A percentile compares a stretch with the other conserved stretches of the same genome.
These are phyloP conservation scores for Drosophila sulfurigaster DNA, from an alignment of 1,140 invertebrate genomes.

Conservation along the genomic window DNA sequence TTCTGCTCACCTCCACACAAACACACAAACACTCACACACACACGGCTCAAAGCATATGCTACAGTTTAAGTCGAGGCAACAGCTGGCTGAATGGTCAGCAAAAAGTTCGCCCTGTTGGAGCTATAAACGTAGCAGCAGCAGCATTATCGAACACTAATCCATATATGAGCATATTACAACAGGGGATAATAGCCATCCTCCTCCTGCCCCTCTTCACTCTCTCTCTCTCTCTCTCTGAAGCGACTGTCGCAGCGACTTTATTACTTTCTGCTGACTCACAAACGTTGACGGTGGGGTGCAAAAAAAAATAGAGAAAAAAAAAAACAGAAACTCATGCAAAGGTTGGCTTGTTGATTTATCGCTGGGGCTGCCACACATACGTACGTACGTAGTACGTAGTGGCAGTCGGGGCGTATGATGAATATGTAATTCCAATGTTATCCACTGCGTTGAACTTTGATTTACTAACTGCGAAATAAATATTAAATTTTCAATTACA, in stretches of 20 bases:
- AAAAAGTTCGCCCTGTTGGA: slow-evolving; percentile 22
- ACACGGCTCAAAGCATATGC: slow-evolving; percentile 31
- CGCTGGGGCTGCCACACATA: slow-evolving; percentile 51
- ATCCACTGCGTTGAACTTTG: slow-evolving; percentile 78
- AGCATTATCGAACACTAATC: slow-evolving; percentile 77
- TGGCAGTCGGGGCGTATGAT: slow-evolving; percentile 71
- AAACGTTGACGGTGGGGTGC: slow-evolving; percentile 5
- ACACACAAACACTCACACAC: too few species aligned
- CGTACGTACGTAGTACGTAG: slow-evolving; percentile 26
- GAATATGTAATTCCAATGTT: slow-evolving; percentile 77
- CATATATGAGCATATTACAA: slow-evolving; percentile 68
- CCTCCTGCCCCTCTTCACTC: not conserved
- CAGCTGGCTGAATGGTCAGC: slow-evolving; percentile 47
- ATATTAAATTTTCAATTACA: slow-evolving; percentile 83
- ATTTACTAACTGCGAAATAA: slow-evolving; percentile 83
- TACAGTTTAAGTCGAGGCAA: slow-evolving; percentile 42
- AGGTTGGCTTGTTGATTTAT: slow-evolving; percentile 81
- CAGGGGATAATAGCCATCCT: slow-evolving; percentile 48
- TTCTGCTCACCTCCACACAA: slow-evolving; percentile 16
- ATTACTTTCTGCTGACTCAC: slow-evolving; percentile 80
- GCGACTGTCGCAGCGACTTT: slow-evolving; percentile 56
- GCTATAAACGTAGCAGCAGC: slow-evolving; percentile 16
- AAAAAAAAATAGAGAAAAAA: slow-evolving; percentile 15
- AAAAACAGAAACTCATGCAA: slow-evolving; percentile 70
- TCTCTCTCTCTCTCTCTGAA: not conserved